Evolutionary conservation across 1,140 invertebrate genomes (phyloP).

Genomic region (Bacillus rossius): DNA sequence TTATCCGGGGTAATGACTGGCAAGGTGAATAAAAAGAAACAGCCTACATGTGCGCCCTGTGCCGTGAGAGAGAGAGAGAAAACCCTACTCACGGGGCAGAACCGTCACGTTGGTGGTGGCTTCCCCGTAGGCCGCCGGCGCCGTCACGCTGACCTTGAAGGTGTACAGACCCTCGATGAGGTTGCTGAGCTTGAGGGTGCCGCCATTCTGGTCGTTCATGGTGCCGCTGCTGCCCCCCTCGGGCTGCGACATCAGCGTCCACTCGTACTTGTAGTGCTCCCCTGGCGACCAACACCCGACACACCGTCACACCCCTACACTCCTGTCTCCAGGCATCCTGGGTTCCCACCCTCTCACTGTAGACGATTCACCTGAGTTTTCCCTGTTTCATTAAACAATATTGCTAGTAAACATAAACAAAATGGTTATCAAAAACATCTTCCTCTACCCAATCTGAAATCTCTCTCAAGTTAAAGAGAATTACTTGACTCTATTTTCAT

Average conservation of each 20-base stretch:
- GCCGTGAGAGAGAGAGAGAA: too few species aligned
- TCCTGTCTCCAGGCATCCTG: too few species aligned
- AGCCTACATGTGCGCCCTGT: too few species aligned
- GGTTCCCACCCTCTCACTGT: too few species aligned
- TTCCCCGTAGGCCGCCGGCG: constrained; percentile 68
- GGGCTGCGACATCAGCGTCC: constrained; percentile 79
- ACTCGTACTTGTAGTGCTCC: constrained; percentile 80
- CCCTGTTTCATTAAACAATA: constrained; percentile 7
- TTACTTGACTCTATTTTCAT: too few species aligned
- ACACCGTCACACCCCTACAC: too few species aligned
- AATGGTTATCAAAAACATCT: too few species aligned
- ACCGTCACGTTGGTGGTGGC: constrained; percentile 90
- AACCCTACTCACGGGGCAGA: constrained; percentile 62
- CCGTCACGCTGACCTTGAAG: constrained; percentile 81
- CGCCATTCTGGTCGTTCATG: constrained; percentile 82
- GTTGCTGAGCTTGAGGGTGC: constrained; percentile 67
- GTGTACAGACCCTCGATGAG: constrained; percentile 80
- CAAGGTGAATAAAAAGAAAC: too few species aligned
- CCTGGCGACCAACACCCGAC: constrained; percentile 27
- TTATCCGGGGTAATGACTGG: too few species aligned
- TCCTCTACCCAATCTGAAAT: too few species aligned
- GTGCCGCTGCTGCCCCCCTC: constrained; percentile 62
- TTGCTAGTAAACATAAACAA: neutral
- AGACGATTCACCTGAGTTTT: too few species aligned
- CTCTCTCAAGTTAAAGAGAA: too few species aligned